Evolutionary conservation across 2,113 vertebrate genomes (phyloP).

Genomic region (Talpa occidentalis): DNA sequence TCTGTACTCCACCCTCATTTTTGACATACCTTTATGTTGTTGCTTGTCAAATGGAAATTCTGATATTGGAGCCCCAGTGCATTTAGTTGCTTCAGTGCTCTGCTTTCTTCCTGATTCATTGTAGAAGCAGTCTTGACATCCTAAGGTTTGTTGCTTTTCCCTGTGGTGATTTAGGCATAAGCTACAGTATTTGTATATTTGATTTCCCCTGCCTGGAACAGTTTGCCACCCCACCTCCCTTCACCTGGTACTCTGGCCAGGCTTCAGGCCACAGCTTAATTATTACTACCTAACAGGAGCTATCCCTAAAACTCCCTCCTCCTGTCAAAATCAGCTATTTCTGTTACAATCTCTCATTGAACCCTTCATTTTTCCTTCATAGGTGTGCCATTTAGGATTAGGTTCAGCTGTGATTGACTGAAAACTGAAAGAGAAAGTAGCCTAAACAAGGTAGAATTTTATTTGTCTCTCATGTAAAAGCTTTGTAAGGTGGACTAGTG

Average conservation of each 20-base stretch:
- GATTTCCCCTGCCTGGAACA: neutral
- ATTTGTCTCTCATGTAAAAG: neutral
- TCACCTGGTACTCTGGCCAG: neutral
- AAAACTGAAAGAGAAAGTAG: constrained; percentile 41
- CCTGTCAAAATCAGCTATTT: neutral
- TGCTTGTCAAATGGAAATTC: constrained; percentile 36
- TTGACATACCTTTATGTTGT: constrained; percentile 63
- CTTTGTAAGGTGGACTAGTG: neutral
- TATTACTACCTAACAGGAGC: neutral
- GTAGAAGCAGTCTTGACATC: constrained; percentile 18
- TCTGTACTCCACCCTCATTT: neutral
- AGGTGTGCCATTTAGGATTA: constrained; percentile 2
- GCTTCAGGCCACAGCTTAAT: neutral
- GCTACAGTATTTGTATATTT: constrained; percentile 15
- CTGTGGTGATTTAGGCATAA: constrained; percentile 61
- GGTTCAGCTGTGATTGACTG: constrained; percentile 25
- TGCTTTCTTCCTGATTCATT: constrained; percentile 47
- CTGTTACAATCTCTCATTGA: constrained; percentile 26
- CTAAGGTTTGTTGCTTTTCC: constrained; percentile 28
- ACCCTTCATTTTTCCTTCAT: constrained; percentile 34
- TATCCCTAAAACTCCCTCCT: neutral
- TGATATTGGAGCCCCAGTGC: constrained; percentile 57
- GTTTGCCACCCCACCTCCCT: neutral
- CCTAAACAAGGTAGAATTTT: neutral
- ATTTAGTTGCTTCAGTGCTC: constrained; percentile 63